Conservation (phyloP, 2,797 vertebrate genomes). For the Halcyon smyrnensis region DNA sequence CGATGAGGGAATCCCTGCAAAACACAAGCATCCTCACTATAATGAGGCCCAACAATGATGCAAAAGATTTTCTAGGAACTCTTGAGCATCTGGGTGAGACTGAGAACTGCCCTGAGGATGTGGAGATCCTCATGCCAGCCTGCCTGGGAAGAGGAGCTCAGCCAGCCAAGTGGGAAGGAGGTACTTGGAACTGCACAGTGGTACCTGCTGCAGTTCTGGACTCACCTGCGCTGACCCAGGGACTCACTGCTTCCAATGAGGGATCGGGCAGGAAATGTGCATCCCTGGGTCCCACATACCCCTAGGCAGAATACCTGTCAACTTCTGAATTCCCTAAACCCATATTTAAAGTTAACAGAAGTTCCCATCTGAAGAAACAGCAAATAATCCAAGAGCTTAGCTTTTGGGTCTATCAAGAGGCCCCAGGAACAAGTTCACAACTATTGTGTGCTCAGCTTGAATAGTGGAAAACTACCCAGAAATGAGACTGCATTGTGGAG, state of each 20-base stretch:
- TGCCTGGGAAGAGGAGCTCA: not conserved
- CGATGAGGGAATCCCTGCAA: slow-evolving; percentile 28
- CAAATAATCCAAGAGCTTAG: not conserved
- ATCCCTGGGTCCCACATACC: not conserved
- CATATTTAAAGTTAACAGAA: not conserved
- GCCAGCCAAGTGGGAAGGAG: not conserved
- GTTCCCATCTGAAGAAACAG: not conserved
- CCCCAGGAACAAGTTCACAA: not conserved
- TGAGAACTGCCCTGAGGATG: not conserved
- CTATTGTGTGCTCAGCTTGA: not conserved
- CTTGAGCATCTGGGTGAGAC: not conserved
- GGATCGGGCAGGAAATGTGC: not conserved
- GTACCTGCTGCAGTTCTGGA: not conserved
- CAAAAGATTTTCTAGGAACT: slow-evolving; percentile 47
- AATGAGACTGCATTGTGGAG: not conserved
- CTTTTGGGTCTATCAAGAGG: not conserved
- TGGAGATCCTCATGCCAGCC: not conserved
- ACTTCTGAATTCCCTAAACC: not conserved
- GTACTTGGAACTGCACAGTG: not conserved
- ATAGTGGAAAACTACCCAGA: not conserved
- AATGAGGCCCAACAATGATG: not conserved
- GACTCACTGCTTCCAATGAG: not conserved
- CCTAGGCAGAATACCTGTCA: not conserved
- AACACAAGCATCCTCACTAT: slow-evolving; percentile 27
- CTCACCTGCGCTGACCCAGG: not conserved